Conservation (phyloP, 1,140 invertebrate genomes). For the Trichonephila clavata region DNA sequence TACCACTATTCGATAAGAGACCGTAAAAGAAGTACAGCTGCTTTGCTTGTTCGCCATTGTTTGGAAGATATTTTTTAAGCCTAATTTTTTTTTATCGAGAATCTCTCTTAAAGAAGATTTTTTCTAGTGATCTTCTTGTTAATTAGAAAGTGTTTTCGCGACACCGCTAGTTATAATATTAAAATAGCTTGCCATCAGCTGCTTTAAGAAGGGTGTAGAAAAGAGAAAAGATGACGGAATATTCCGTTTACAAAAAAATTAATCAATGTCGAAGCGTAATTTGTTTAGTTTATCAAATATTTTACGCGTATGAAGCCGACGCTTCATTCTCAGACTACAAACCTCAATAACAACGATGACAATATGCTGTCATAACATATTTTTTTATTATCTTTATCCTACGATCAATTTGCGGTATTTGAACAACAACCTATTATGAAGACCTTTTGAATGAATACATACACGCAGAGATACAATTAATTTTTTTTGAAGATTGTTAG, state of each 20-base stretch:
- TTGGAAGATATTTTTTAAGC: conserved; percentile 1
- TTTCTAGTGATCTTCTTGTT: conserved; percentile 54
- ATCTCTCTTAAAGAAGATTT: neutral
- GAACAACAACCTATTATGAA: neutral
- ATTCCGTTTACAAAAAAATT: conserved; percentile 23
- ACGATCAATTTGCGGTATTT: conserved; percentile 22
- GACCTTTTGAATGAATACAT: neutral
- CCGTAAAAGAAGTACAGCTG: conserved; percentile 42
- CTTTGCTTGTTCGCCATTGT: conserved; percentile 50
- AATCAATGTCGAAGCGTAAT: conserved; percentile 54
- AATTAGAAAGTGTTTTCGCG: conserved; percentile 55
- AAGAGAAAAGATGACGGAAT: neutral
- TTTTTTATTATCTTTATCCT: conserved; percentile 7
- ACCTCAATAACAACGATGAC: conserved; percentile 44
- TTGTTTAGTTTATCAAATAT: conserved; percentile 44
- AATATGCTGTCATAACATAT: conserved; percentile 19
- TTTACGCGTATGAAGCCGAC: neutral
- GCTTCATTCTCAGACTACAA: conserved; percentile 38
- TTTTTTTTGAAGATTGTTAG: neutral
- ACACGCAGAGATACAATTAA: neutral
- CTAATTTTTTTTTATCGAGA: conserved; percentile 24
- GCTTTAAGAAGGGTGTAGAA: conserved; percentile 20
- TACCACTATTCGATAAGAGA: conserved; percentile 44
- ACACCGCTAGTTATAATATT: conserved; percentile 44
- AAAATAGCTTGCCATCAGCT: conserved; percentile 29